Evolutionary conservation across 2,113 vertebrate species (phyloP).

Genomic region (Chamaea fasciata): DNA sequence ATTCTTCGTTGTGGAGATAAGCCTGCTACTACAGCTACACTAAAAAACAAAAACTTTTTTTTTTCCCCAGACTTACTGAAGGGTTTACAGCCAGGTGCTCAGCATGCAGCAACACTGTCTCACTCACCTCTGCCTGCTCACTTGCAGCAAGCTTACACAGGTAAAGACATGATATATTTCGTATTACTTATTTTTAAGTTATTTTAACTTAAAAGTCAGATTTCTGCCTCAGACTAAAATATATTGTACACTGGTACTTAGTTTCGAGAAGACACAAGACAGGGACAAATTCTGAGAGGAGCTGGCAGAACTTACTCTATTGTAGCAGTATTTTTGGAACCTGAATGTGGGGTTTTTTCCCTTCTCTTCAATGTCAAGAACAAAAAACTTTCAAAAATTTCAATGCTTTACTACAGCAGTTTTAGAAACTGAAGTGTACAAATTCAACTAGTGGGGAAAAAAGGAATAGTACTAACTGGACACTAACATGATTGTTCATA

Average conservation of each 20-base stretch:
- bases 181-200: background rate
- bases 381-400: background rate
- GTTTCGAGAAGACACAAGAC: background rate
- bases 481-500: background rate
- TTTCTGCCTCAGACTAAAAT: background rate
- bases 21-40: background rate
- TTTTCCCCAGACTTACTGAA: conserved; percentile 87
- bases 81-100: conserved; percentile 94
- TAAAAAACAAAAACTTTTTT: background rate
- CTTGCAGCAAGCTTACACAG: conserved; percentile 92
- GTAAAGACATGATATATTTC: conserved; percentile 67
- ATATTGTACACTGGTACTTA: background rate
- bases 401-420: background rate
- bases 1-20: background rate
- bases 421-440: background rate
- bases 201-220: background rate
- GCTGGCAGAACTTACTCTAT: background rate
- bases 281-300: background rate
- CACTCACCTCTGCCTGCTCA: conserved; percentile 90
- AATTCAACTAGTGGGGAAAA: background rate
- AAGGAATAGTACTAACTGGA: background rate
- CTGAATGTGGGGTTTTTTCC: background rate
- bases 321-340: background rate
- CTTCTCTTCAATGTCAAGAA: background rate
- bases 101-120: conserved; percentile 78